Conservation (phyloP, 2,888 invertebrate genomes). For the Cataglyphis albicans region DNA sequence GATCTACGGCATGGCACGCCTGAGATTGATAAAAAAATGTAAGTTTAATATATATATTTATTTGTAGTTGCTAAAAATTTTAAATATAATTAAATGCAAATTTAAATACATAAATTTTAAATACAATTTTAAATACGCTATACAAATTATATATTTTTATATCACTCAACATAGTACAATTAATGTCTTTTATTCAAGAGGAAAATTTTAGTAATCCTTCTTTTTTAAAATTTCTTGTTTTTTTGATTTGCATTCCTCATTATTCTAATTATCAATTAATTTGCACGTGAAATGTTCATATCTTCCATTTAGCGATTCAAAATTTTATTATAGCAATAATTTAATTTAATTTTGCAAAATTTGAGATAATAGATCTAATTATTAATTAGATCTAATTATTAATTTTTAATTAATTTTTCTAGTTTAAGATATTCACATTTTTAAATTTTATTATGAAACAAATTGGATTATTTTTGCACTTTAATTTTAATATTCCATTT, state of each 20-base stretch:
- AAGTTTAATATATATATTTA: background rate
- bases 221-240: background rate
- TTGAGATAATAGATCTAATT: background rate
- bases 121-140: no score
- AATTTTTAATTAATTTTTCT: background rate
- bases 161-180: background rate
- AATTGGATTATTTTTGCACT: background rate
- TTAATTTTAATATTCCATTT: background rate
- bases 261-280: background rate
- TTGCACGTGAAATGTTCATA: background rate
- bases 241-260: background rate
- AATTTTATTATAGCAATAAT: background rate
- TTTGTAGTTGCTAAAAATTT: background rate
- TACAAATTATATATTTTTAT: background rate
- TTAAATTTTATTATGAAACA: background rate
- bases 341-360: background rate
- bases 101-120: no score
- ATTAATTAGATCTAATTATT: no score
- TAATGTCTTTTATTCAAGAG: background rate
- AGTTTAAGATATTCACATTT: background rate
- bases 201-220: background rate
- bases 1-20: conserved; percentile 85
- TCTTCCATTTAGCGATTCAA: background rate
- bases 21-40: conserved; percentile 70
- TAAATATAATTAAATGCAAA: background rate